Percentiles rank a stretch among this genome's conserved stretches.
Evolutionary conservation across 2,113 vertebrate genomes (phyloP).

Genomic region (Morone chrysops): DNA sequence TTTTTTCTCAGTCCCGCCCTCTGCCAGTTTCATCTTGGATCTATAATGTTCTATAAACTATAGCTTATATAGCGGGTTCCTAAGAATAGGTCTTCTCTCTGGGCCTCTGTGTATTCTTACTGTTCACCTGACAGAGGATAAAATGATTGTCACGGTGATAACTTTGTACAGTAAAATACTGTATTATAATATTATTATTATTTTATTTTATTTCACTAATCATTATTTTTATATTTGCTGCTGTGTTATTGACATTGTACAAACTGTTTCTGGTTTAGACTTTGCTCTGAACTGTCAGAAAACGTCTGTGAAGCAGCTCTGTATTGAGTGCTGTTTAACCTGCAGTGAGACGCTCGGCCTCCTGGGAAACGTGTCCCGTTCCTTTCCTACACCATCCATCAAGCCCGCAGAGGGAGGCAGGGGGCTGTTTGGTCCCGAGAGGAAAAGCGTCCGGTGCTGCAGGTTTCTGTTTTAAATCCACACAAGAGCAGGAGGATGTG

Average conservation of each 20-base stretch:
- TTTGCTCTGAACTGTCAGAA: slow-evolving; percentile 20
- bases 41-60: no score
- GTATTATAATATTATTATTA: background rate
- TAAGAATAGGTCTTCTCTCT: no score
- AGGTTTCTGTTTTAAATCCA: slow-evolving; percentile 56
- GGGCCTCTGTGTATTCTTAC: no score
- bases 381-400: slow-evolving; percentile 62
- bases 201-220: background rate
- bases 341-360: slow-evolving; percentile 58
- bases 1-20: no score
- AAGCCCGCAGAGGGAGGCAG: slow-evolving; percentile 51
- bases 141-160: no score
- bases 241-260: background rate
- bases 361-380: slow-evolving; percentile 58
- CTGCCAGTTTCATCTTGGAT: no score
- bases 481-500: slow-evolving; percentile 35
- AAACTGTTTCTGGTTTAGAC: background rate
- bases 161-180: no score
- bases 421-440: slow-evolving; percentile 42
- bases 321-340: slow-evolving; percentile 71
- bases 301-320: slow-evolving; percentile 37
- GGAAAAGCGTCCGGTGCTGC: slow-evolving; percentile 28
- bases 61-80: no score
- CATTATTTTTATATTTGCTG: background rate
- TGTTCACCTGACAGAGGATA: no score